Evolutionary conservation across 1,140 invertebrate species (phyloP).

Genomic region (Conus ventricosus): DNA sequence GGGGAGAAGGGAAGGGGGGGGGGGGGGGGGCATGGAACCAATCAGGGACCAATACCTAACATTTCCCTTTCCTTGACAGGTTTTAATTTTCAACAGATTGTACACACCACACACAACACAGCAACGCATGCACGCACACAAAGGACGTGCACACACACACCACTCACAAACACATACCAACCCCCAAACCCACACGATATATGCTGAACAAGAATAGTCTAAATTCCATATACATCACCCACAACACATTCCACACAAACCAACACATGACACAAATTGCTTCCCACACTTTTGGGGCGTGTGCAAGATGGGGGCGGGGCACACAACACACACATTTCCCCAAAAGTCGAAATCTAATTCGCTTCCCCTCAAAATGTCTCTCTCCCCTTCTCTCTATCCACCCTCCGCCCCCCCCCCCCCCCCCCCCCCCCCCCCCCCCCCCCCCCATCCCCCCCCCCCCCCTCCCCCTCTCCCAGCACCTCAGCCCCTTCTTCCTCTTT

Average conservation of each 20-base stretch:
- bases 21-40: not conserved
- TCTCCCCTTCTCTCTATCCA: too few species aligned
- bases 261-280: not conserved
- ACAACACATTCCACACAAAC: not conserved
- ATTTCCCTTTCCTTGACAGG: not conserved
- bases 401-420: too few species aligned
- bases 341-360: too few species aligned
- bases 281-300: too few species aligned
- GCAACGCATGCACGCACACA: not conserved
- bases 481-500: too few species aligned
- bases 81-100: conserved; percentile 5
- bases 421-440: too few species aligned
- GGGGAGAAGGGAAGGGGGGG: not conserved
- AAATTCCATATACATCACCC: not conserved
- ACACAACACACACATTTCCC: too few species aligned
- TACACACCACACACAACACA: not conserved
- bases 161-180: not conserved
- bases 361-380: too few species aligned
- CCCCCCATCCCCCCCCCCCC: too few species aligned
- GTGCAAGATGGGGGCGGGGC: too few species aligned
- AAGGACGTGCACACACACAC: not conserved
- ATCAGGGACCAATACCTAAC: not conserved
- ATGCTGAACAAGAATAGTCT: not conserved
- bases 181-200: too few species aligned
- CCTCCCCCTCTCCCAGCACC: too few species aligned